Base-by-base conservation (phyloP, 2,888 invertebrate species). In the Chrysolina oricalcia region DNA sequence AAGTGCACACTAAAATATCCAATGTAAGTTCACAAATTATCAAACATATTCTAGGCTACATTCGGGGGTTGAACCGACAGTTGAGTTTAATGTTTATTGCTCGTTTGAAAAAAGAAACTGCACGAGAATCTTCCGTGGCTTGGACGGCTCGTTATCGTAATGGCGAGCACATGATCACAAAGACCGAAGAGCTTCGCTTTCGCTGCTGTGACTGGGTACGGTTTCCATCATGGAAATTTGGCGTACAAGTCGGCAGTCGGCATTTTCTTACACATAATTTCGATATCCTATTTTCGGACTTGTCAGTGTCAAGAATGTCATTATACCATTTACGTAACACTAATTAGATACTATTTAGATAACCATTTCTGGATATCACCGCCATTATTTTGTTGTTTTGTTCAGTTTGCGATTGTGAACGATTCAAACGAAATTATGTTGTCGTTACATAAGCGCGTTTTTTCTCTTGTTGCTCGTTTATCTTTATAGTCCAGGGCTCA, bases 1-100 rank as follows among this genome's bases (percentile, higher is more conserved):
- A 93, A 94, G 93, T 93, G 92, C 92, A 89, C 89, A 90, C 91
- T 90, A 91, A 91, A 92, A 91, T 92, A 92, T 91, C 92, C 92
- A 92, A 92, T 92, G 93, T 93, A 93, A 93, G 93, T 93, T 90
- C 91, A 91, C 92, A 92, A 92, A 92, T 92, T 92, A 91, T 92
- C 91, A 91, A 91, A 90, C 91, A 88, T 87, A 87, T 87, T 86
- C 85, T 83, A 85, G 84, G 84, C 69, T 75, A 76, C 84, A 86
- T 83, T 85, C 83, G 83, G 87, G 85, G 85, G 85, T 85, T 85
- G 85, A 83, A 83, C 86, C 85, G 86, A 84, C 83, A 80, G 82
- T 84, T 83, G 84, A 82, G 81, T 73, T 73, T 84, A 85, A 84
- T 85, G 81, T 83, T 82, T 82, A 78, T 82, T 80, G 76, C 67